phyloP scores from a whole-genome alignment of 2,888 invertebrate genomes.

The Synanthedon vespiformis region DNA sequence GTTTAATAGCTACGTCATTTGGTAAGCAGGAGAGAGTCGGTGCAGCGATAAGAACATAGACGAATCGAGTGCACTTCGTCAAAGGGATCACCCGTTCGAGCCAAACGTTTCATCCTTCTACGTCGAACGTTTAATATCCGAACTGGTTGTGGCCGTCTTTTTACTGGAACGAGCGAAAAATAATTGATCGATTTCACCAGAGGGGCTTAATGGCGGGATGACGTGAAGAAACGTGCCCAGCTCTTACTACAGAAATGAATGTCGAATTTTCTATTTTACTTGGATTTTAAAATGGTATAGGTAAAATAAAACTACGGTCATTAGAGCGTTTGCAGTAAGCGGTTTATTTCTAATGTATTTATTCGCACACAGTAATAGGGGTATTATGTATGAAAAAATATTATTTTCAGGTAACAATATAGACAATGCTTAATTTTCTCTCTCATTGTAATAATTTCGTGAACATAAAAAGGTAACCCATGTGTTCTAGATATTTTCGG shows the following conservation, averaged over 20 bases:
- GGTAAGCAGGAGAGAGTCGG: conserved; percentile 17
- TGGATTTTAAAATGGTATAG: neutral
- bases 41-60: conserved; percentile 49
- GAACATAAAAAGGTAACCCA: too few species aligned
- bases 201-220: conserved; percentile 39
- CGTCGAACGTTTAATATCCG: conserved; percentile 56
- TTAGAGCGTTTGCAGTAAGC: too few species aligned
- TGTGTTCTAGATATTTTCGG: too few species aligned
- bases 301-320: too few species aligned
- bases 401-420: too few species aligned
- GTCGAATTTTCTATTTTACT: neutral
- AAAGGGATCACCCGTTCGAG: conserved; percentile 42
- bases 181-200: conserved; percentile 53
- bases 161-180: conserved; percentile 53
- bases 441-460: too few species aligned
- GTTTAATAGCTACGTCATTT: neutral
- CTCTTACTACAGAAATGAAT: neutral
- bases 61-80: conserved; percentile 42
- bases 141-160: conserved; percentile 38
- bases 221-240: conserved; percentile 31
- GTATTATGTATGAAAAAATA: too few species aligned
- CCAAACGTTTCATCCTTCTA: conserved; percentile 28
- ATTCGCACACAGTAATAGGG: too few species aligned
- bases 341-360: too few species aligned
- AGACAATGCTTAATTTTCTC: too few species aligned